phyloP scores from a whole-genome alignment of 2,888 invertebrate species.

The Lissonota sp. region DNA sequence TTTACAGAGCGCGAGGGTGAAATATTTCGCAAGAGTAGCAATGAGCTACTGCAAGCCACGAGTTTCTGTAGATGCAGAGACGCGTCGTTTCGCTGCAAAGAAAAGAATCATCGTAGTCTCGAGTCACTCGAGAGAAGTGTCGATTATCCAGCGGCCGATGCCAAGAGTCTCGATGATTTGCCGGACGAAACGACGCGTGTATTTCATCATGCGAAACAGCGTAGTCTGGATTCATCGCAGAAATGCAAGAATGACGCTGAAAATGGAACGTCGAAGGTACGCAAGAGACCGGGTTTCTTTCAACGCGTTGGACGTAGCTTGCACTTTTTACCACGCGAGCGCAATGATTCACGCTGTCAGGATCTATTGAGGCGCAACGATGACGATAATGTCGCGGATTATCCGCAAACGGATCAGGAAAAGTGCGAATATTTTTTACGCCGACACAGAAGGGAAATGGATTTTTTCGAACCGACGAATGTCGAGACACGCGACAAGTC shows the following conservation, averaged over 20 bases:
- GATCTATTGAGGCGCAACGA: conserved; percentile 67
- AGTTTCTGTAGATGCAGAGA: conserved; percentile 65
- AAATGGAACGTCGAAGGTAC: conserved; percentile 59
- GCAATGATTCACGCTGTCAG: conserved; percentile 66
- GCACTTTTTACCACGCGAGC: conserved; percentile 77
- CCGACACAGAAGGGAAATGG: conserved; percentile 68
- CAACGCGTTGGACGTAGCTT: conserved; percentile 77
- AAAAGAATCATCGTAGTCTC: conserved; percentile 75
- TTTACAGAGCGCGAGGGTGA: conserved; percentile 77
- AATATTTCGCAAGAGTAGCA: conserved; percentile 76
- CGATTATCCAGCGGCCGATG: conserved; percentile 68
- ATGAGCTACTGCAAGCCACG: conserved; percentile 69
- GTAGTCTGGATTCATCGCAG: conserved; percentile 74
- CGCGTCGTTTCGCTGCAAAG: conserved; percentile 74
- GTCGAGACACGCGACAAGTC: conserved; percentile 28
- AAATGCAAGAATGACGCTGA: conserved; percentile 71
- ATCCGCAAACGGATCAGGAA: conserved; percentile 71
- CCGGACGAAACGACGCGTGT: conserved; percentile 68
- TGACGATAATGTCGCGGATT: conserved; percentile 61
- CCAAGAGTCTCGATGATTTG: conserved; percentile 74
- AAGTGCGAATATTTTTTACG: conserved; percentile 78
- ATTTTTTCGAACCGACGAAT: conserved; percentile 71
- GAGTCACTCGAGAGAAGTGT: conserved; percentile 75
- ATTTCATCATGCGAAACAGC: conserved; percentile 71
- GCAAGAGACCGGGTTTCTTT: conserved; percentile 75